Percentiles rank a stretch among this genome's conserved stretches.
Conservation (phyloP, 92 coral and sea anemone genomes). For the Porites cylindrica region DNA sequence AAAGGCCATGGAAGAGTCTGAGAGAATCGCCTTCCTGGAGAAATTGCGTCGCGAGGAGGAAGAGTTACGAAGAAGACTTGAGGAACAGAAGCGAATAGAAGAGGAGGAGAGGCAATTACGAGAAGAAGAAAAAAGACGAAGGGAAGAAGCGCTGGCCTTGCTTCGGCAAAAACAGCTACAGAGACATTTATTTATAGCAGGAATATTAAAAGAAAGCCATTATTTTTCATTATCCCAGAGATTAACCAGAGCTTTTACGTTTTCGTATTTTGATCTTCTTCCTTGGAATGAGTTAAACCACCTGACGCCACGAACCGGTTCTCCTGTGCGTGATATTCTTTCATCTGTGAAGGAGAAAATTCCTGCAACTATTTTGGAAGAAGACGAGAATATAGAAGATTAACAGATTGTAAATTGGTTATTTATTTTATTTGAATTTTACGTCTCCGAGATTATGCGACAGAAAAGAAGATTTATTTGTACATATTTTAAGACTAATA, state of each 20-base stretch:
- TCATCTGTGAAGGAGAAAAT: constrained; percentile 51
- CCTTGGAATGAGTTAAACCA: constrained; percentile 84
- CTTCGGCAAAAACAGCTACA: constrained; percentile 83
- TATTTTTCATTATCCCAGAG: constrained; percentile 81
- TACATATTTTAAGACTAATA: not conserved
- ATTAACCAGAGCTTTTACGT: constrained; percentile 88
- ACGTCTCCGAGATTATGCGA: not conserved
- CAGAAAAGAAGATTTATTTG: not conserved
- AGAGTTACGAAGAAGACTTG: constrained; percentile 78
- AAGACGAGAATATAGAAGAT: constrained; percentile 67
- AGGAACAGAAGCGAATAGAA: constrained; percentile 77
- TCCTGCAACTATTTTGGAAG: constrained; percentile 74
- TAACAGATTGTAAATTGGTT: not conserved
- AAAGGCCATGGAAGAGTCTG: constrained; percentile 90
- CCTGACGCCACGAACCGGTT: constrained; percentile 40
- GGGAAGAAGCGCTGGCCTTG: constrained; percentile 85
- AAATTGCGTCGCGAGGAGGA: constrained; percentile 90
- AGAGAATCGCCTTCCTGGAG: constrained; percentile 85
- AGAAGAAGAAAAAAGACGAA: constrained; percentile 83
- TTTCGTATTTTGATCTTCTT: constrained; percentile 86
- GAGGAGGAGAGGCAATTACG: constrained; percentile 76
- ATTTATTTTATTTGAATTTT: not conserved
- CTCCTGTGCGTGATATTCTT: constrained; percentile 68
- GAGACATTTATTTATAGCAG: constrained; percentile 87
- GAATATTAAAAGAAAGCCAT: constrained; percentile 76